Evolutionary conservation across 1,140 invertebrate species (phyloP), one percentile per base, ranked within the genome.

Genomic region (Drosophila varians): DNA sequence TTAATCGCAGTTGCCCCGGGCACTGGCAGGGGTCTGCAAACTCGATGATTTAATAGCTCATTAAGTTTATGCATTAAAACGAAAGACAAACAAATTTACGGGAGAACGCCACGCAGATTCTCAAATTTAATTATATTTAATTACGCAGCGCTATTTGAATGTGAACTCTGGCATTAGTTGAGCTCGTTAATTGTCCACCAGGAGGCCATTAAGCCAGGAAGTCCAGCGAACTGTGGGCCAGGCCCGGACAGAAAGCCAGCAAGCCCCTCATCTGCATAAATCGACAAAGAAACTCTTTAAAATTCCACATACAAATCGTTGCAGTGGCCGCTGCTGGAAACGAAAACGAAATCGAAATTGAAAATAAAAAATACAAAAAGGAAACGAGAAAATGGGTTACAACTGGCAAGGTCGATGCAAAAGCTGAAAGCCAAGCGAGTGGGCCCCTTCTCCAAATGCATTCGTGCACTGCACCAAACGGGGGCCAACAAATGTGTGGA

Each of bases 301-400:
- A 76, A 84, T 84, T 84, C 80, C 76, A 74, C 55, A 86, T 66
- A 76, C 77, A 74, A 86, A 77, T 76, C 73, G 77, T 86, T 86
- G 82, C 80, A 84, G 70, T 40, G 74, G 58, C 73, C 12, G 25
- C 62, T 47, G 38, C 21, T 45, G 60, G 45, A 66, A 66, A 25
- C 47, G 9, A 53, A 66, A 66, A 45, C 53, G 16, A 60, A 60
- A 54, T 60, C 56, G 64, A 66, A 66, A 66, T 66, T 61, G 48
- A 66, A 66, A 66, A 65, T 34, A 61, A 53, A 61, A 53, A 66
- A 66, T 31, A 31, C 28, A 11, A 31, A 11, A 31, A 31, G n/a
- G 9, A 42, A 3, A 12, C 0, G 23, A n/a, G 46, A 64, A 66
- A 66, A 86, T 86, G 80, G 80, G 76, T 61, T 69, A 87, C 82